Evolutionary conservation across 2,797 vertebrate species (phyloP).

Genomic region (Nasua narica): DNA sequence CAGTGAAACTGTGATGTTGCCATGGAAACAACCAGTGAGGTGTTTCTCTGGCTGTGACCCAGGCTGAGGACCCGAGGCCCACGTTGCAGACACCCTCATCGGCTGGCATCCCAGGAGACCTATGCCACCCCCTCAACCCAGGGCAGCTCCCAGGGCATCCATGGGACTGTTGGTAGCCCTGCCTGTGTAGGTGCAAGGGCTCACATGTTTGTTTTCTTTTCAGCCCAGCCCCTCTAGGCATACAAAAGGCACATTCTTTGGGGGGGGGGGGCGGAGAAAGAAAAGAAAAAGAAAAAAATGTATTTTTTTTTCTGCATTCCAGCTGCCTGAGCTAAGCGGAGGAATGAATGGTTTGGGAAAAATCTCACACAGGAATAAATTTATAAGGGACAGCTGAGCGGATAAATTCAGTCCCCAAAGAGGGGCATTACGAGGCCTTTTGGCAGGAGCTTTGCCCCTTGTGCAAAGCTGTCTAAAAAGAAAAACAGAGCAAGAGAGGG

Average conservation of each 20-base stretch:
- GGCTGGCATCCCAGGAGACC: background rate
- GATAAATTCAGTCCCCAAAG: conserved; percentile 81
- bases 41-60: conserved; percentile 32
- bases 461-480: conserved; percentile 72
- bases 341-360: conserved; percentile 79
- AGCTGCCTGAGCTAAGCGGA: conserved; percentile 81
- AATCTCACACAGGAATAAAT: conserved; percentile 84
- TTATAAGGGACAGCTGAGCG: conserved; percentile 88
- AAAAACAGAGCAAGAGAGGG: conserved; percentile 47
- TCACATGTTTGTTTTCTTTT: conserved; percentile 47
- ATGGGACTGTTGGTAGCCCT: background rate
- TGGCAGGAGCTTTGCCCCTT: conserved; percentile 75
- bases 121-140: background rate
- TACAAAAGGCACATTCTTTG: conserved; percentile 82
- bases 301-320: conserved; percentile 79
- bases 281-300: conserved; percentile 61
- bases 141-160: background rate
- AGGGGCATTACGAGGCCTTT: conserved; percentile 80
- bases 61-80: background rate
- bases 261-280: background rate
- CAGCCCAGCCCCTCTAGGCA: conserved; percentile 53
- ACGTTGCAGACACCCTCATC: background rate
- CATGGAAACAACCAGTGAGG: conserved; percentile 49
- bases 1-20: conserved; percentile 62
- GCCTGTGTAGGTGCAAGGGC: background rate